phyloP scores from a whole-genome alignment of 2,113 vertebrate species.

The Typhlomys cinereus region DNA sequence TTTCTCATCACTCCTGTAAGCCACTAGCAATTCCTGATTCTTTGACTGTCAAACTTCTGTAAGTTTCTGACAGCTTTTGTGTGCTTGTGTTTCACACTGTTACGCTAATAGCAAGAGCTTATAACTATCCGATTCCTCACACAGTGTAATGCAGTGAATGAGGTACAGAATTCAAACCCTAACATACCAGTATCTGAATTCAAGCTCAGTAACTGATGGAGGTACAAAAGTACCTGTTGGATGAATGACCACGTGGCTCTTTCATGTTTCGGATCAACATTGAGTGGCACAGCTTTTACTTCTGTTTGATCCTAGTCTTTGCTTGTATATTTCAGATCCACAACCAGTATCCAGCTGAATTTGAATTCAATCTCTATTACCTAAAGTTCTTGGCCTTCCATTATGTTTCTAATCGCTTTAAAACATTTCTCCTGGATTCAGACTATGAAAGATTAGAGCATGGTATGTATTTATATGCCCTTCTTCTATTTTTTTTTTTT shows the following conservation, averaged over 20 bases:
- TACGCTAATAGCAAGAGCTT: not conserved
- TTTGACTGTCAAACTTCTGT: not conserved
- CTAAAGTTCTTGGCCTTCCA: slow-evolving; percentile 99
- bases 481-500: slow-evolving; percentile 54
- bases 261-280: slow-evolving; percentile 12
- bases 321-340: slow-evolving; percentile 88
- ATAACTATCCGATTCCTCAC: not conserved
- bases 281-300: not conserved
- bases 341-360: slow-evolving; percentile 95
- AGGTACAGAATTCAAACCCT: not conserved
- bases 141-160: not conserved
- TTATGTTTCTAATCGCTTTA: slow-evolving; percentile 97
- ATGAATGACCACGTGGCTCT: not conserved
- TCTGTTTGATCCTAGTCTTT: slow-evolving; percentile 27
- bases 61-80: not conserved
- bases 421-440: slow-evolving; percentile 98
- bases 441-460: slow-evolving; percentile 98
- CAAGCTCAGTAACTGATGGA: not conserved
- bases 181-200: not conserved
- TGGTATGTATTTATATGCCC: slow-evolving; percentile 87
- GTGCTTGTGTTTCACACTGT: not conserved
- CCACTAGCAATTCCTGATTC: not conserved
- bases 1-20: not conserved
- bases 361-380: slow-evolving; percentile 99
- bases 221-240: not conserved